These are phyloP conservation scores for Gymnodraco acuticeps DNA, from an alignment of 2,797 vertebrate species.

Conservation along the genomic window DNA sequence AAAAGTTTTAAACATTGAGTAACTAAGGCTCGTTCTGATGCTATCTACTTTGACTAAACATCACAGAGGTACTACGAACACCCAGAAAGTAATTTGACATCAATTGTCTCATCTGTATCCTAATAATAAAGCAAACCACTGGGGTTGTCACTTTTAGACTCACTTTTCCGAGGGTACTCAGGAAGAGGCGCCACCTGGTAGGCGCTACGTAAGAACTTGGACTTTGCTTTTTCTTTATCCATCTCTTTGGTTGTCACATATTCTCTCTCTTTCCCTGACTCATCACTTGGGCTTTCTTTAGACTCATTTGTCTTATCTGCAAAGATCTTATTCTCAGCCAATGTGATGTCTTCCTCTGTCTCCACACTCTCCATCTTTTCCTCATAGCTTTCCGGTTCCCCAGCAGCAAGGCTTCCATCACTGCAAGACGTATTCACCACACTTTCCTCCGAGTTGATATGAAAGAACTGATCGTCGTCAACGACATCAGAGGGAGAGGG, in stretches of 20 bases:
- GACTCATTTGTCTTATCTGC: conserved; percentile 7
- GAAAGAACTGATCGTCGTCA: conserved; percentile 83
- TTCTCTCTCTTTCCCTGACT: conserved; percentile 41
- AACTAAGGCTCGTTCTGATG: background rate
- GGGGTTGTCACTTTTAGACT: conserved; percentile 55
- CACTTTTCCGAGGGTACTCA: conserved; percentile 77
- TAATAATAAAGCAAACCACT: conserved; percentile 3
- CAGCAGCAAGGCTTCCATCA: conserved; percentile 33
- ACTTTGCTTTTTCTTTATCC: conserved; percentile 51
- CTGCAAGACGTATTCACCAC: conserved; percentile 54
- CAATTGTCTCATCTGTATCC: background rate
- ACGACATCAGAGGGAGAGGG: conserved; percentile 77
- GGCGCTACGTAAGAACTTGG: conserved; percentile 45
- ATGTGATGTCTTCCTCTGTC: conserved; percentile 9
- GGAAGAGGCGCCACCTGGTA: conserved; percentile 76
- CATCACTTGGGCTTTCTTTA: conserved; percentile 17
- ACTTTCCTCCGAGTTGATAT: conserved; percentile 71
- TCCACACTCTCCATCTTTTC: conserved; percentile 38
- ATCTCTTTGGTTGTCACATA: conserved; percentile 17
- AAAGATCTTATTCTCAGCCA: conserved; percentile 15
- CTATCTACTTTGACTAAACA: too few relatives aligned
- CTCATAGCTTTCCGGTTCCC: conserved; percentile 51
- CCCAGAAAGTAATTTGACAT: background rate
- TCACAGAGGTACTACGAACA: too few relatives aligned
- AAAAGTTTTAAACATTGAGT: background rate